These are phyloP conservation scores for Ibycter americanus DNA, from an alignment of 2,797 vertebrate genomes.

Conservation along the genomic window DNA sequence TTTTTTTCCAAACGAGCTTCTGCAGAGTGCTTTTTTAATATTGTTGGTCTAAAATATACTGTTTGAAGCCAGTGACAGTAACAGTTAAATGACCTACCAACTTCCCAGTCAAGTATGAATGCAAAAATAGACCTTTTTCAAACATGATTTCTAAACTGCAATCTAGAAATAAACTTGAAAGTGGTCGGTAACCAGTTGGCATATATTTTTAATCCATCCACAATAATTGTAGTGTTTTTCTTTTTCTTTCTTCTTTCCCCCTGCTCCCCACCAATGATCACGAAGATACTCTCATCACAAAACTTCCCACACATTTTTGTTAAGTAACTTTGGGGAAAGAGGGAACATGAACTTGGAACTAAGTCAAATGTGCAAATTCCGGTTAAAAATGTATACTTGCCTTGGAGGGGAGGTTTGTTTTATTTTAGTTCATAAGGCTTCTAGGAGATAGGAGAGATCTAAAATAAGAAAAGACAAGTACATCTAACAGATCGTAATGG, in stretches of 20 bases:
- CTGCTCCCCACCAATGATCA: neutral
- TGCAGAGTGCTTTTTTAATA: neutral
- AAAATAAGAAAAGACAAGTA: constrained; percentile 42
- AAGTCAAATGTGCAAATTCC: constrained; percentile 61
- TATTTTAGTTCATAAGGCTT: constrained; percentile 55
- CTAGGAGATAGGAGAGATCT: constrained; percentile 22
- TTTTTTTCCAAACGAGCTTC: neutral
- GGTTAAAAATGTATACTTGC: constrained; percentile 51
- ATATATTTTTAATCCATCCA: constrained; percentile 5
- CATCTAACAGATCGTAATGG: constrained; percentile 17
- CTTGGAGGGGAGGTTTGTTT: constrained; percentile 41
- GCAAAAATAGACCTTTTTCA: neutral
- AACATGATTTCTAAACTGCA: neutral
- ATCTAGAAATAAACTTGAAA: constrained; percentile 12
- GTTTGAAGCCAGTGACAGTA: neutral
- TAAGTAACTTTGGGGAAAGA: constrained; percentile 23
- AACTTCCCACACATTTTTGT: constrained; percentile 46
- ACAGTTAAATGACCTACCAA: neutral
- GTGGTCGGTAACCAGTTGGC: neutral
- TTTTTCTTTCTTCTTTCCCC: neutral
- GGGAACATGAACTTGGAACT: constrained; percentile 63
- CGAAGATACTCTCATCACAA: constrained; percentile 6
- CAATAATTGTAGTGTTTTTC: neutral
- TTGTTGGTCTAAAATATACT: neutral
- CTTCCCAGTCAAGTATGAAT: neutral